Conservation (phyloP, 2,797 vertebrate species). For the Bucorvus abyssinicus region DNA sequence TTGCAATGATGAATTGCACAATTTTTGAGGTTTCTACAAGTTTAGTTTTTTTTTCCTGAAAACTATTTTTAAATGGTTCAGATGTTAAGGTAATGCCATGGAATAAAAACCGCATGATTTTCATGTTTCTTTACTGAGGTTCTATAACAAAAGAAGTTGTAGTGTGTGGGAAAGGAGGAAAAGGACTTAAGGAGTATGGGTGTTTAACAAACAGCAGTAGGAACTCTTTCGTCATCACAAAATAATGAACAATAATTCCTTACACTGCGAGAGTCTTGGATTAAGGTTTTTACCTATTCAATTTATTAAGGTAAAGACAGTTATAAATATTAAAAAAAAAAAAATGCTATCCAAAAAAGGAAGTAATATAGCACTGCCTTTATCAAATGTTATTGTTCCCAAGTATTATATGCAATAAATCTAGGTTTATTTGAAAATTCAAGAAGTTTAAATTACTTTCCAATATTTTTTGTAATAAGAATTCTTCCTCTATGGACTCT, state of each 20-base stretch:
- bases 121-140: not conserved
- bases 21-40: not conserved
- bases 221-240: not conserved
- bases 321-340: not conserved
- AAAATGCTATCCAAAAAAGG: not conserved
- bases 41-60: not conserved
- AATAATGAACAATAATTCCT: not conserved
- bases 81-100: not conserved
- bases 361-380: not conserved
- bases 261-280: not conserved
- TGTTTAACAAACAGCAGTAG: not conserved
- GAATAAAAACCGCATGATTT: not conserved
- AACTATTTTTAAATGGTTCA: not conserved
- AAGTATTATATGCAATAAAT: not conserved
- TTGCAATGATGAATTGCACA: fast-evolving
- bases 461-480: not conserved
- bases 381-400: not conserved
- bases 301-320: not conserved
- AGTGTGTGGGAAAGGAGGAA: not conserved
- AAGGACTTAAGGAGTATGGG: not conserved
- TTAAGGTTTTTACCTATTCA: not conserved
- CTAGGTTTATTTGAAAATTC: not conserved
- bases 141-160: not conserved
- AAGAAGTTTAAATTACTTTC: not conserved
- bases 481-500: not conserved